Base-by-base conservation (phyloP, 2,797 vertebrate genomes). In the Semaprochilodus insignis region DNA sequence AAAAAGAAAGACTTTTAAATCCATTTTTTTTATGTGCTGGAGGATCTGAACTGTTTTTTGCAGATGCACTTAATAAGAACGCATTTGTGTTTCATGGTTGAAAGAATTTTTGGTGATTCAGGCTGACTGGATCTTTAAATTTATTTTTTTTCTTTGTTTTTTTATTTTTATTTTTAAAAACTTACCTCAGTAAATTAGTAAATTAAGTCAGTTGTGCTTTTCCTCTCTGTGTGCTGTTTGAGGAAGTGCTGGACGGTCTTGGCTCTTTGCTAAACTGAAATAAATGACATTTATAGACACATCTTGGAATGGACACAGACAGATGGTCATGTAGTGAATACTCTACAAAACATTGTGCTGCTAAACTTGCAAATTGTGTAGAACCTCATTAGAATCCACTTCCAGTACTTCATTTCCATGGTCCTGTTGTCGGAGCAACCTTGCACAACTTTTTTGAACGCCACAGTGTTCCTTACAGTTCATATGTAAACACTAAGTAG, bases 1-100 rank as follows among this genome's bases (percentile, higher is more conserved):
- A 92, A 90, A 74, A 66, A 83, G 67, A 81, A 25, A 88, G 85
- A 88, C 78, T 85, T 91, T 90, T 91, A 87, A 87, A 69, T 77
- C 27, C 31, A 69, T 55, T 60, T 67, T 77, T 40, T 71, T 73
- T 59, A 62, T 75, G 66, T 70, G 44, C 72, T 17, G 66, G 44
- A 36, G 11, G 25, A 44, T 78, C 14, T 21, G n/a, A 55, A 71
- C 31, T 27, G 72, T 76, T 80, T 59, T 60, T 10, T 79, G 31
- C 52, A 59, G 21, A 60, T 19, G 13, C 3, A 21, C 40, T 63
- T 11, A 3, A 70, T 14, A 21, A 40, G 7, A 36, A 34, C 36
- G 14, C 17, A 34, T 78, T 55, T 55, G 19, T 23, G 31, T 74
- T 74, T 19, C 14, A 27, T 71, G 21, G 54, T 17, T 31, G 31